phyloP scores from a whole-genome alignment of 2,113 vertebrate genomes.

The Ophiodon elongatus region DNA sequence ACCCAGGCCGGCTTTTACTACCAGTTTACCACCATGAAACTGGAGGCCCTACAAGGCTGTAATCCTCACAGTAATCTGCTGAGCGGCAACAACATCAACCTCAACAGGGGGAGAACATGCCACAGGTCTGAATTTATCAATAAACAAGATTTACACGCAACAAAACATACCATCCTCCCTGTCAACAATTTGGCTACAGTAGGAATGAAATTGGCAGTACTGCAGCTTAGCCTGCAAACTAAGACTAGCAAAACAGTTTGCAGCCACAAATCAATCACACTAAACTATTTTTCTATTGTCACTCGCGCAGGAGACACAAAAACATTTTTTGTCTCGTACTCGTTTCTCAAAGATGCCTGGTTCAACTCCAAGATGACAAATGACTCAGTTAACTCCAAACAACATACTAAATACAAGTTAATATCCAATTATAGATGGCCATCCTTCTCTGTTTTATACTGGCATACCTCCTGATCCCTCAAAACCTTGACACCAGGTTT shows the following conservation, averaged over 20 bases:
- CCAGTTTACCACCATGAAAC: background rate
- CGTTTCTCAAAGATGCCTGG: background rate
- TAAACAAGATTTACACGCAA: background rate
- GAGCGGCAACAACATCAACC: background rate
- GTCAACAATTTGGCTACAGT: background rate
- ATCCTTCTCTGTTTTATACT: background rate
- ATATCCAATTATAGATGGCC: background rate
- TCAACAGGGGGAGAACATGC: background rate
- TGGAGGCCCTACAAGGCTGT: background rate
- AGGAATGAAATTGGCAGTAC: background rate
- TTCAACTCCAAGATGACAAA: background rate
- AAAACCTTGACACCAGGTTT: background rate
- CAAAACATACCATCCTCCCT: background rate
- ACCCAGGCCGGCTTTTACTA: background rate
- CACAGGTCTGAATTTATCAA: background rate
- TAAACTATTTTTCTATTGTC: background rate
- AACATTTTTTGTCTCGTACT: background rate
- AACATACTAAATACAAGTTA: background rate
- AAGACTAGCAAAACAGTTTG: background rate
- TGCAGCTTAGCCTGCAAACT: background rate
- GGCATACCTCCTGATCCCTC: background rate
- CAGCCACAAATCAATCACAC: background rate
- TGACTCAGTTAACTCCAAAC: background rate
- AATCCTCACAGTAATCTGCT: slow-evolving; percentile 8
- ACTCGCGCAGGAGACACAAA: background rate